Conservation (phyloP, 2,888 invertebrate species). For the Lasioglossum leucozonium region DNA sequence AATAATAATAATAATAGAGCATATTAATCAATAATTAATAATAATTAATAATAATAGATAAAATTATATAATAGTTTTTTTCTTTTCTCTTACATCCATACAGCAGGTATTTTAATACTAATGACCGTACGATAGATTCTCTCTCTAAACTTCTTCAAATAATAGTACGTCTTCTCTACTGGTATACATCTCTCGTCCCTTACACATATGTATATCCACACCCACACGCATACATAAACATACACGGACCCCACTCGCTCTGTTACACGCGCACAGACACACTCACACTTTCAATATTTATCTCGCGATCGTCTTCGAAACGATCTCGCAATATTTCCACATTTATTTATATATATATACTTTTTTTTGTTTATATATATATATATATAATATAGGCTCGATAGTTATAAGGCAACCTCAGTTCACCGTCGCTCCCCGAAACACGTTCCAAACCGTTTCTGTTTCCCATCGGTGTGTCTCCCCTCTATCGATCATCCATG, state of each 20-base stretch:
- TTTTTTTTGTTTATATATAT: constrained; percentile 54
- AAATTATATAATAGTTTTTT: constrained; percentile 82
- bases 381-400: constrained; percentile 62
- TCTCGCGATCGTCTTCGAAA: constrained; percentile 47
- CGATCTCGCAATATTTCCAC: constrained; percentile 50
- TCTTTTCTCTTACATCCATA: constrained; percentile 80
- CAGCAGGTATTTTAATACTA: constrained; percentile 77
- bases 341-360: constrained; percentile 60
- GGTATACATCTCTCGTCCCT: constrained; percentile 54
- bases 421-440: constrained; percentile 57
- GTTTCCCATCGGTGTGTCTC: background rate
- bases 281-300: constrained; percentile 19
- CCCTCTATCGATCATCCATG: constrained; percentile 40
- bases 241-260: constrained; percentile 8
- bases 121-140: constrained; percentile 76
- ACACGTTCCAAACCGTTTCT: background rate
- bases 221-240: constrained; percentile 42
- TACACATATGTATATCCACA: background rate
- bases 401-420: constrained; percentile 71
- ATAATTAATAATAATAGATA: constrained; percentile 81
- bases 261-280: background rate
- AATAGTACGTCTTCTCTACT: constrained; percentile 70
- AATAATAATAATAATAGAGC: constrained; percentile 78
- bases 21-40: constrained; percentile 80
- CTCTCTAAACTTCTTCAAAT: constrained; percentile 66